Evolutionary conservation across 2,888 invertebrate species (phyloP).

Genomic region (Cephus pulcher): DNA sequence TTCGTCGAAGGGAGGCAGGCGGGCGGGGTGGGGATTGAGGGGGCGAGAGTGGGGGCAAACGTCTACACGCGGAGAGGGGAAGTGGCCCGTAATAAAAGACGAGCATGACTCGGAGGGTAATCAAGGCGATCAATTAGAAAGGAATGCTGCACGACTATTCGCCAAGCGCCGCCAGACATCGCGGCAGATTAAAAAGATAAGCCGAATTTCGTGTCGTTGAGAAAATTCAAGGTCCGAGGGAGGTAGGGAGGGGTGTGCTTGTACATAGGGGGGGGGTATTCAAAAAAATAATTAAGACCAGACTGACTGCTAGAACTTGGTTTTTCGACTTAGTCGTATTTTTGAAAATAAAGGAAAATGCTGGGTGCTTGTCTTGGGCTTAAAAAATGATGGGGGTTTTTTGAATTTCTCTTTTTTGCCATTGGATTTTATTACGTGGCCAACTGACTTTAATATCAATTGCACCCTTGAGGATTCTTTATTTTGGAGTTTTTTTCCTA

Average conservation of each 20-base stretch:
- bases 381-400: too few relatives aligned
- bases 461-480: neutral
- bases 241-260: too few relatives aligned
- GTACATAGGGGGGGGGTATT: neutral
- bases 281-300: neutral
- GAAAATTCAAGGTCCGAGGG: neutral
- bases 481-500: neutral
- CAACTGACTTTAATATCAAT: neutral
- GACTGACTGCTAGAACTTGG: neutral
- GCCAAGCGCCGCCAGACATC: slow-evolving; percentile 4
- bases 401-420: neutral
- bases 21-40: neutral
- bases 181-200: neutral
- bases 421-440: neutral
- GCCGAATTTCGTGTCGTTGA: neutral
- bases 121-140: slow-evolving; percentile 7
- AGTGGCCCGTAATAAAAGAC: neutral
- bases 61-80: neutral
- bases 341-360: neutral
- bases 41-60: neutral
- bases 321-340: neutral
- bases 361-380: neutral
- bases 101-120: slow-evolving; percentile 4
- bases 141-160: slow-evolving; percentile 2
- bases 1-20: neutral